A percentile compares a stretch with the other conserved stretches of the same genome.
Conservation (phyloP, 2,888 invertebrate genomes). For the Agriopis marginaria region DNA sequence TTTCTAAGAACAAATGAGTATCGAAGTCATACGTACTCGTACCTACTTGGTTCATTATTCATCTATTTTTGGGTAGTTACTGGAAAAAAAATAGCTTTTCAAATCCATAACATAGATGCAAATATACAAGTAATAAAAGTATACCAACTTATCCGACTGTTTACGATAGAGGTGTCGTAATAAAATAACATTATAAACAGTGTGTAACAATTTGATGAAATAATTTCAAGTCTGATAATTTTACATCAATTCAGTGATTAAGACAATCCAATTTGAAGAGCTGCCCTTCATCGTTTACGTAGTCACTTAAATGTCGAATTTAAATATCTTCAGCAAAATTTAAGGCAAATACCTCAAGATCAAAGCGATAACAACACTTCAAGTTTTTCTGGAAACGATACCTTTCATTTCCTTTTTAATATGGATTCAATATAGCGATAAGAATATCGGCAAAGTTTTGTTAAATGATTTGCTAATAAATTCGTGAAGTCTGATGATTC, state of each 20-base stretch:
- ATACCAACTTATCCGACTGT: neutral
- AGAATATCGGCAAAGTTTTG: slow-evolving; percentile 51
- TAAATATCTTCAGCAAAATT: slow-evolving; percentile 64
- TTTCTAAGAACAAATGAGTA: neutral
- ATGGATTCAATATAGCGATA: slow-evolving; percentile 71
- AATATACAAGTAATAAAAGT: neutral
- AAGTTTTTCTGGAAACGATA: slow-evolving; percentile 67
- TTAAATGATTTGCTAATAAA: slow-evolving; percentile 7
- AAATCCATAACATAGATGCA: too few relatives aligned
- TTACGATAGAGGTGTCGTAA: neutral
- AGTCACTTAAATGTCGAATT: slow-evolving; percentile 59
- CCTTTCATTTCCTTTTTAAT: slow-evolving; percentile 71
- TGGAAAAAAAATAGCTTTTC: too few relatives aligned
- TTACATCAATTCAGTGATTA: slow-evolving; percentile 46
- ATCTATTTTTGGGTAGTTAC: too few relatives aligned
- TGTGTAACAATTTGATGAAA: neutral
- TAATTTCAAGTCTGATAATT: slow-evolving; percentile 7
- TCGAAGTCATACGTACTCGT: neutral
- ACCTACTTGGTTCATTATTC: neutral
- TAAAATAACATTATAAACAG: neutral
- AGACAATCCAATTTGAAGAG: slow-evolving; percentile 59
- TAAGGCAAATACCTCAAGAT: slow-evolving; percentile 63
- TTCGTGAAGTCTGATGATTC: too few relatives aligned
- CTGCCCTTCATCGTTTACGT: slow-evolving; percentile 49
- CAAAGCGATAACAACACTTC: slow-evolving; percentile 68